These are phyloP conservation scores for Chymomyza fuscimana DNA, from an alignment of 2,888 invertebrate genomes.

Conservation along the genomic window DNA sequence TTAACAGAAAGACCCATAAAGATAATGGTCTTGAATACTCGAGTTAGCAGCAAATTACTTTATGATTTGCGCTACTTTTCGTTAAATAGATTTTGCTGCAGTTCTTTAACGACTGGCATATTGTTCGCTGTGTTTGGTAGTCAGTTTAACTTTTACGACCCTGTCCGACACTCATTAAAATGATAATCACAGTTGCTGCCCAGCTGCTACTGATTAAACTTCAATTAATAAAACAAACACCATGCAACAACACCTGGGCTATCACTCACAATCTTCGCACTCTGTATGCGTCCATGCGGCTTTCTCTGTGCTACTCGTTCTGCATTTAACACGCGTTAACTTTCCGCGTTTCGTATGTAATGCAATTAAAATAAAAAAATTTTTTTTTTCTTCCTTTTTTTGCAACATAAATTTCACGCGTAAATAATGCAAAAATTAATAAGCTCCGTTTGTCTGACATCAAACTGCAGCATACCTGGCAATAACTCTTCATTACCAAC, in stretches of 20 bases:
- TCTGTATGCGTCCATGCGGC: neutral
- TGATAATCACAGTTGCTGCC: neutral
- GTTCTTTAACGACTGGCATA: neutral
- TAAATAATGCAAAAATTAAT: constrained; percentile 72
- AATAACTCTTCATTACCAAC: constrained; percentile 65
- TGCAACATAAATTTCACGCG: constrained; percentile 63
- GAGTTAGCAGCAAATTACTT: too few relatives aligned
- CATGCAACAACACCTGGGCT: constrained; percentile 45
- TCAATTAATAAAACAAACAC: constrained; percentile 68
- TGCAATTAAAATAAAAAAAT: constrained; percentile 61
- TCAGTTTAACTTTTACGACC: neutral
- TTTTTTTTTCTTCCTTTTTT: neutral
- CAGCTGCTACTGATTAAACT: constrained; percentile 61
- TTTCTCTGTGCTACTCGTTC: constrained; percentile 38
- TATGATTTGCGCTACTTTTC: too few relatives aligned
- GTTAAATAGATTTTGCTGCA: neutral
- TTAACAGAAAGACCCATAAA: neutral
- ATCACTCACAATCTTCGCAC: constrained; percentile 15
- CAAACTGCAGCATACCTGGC: constrained; percentile 4
- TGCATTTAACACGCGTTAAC: constrained; percentile 72
- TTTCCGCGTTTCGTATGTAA: constrained; percentile 52
- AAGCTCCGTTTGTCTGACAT: constrained; percentile 49
- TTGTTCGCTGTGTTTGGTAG: neutral
- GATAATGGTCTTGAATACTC: neutral
- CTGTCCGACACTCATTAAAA: neutral